Evolutionary conservation across 2,888 invertebrate species (phyloP).

Genomic region (Ectobius pallidus): DNA sequence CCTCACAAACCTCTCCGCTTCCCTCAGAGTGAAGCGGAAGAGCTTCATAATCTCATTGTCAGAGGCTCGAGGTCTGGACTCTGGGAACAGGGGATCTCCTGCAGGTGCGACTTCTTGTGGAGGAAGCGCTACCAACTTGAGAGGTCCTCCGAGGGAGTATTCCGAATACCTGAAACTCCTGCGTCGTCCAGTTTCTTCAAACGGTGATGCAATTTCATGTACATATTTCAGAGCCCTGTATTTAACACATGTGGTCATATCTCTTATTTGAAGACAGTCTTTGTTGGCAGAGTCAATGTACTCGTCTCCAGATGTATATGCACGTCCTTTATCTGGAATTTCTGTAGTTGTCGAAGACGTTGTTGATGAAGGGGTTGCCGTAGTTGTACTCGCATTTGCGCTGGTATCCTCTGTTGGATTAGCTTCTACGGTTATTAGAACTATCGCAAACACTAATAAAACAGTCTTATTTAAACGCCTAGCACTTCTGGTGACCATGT

Average conservation of each 20-base stretch:
- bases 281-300: neutral
- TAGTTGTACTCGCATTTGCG: neutral
- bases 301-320: neutral
- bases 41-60: neutral
- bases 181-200: neutral
- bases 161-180: neutral
- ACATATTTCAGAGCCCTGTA: neutral
- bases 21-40: neutral
- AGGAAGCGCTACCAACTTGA: neutral
- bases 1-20: neutral
- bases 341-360: neutral
- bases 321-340: no score
- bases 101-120: neutral
- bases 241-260: neutral
- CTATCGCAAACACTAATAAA: neutral
- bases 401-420: no score
- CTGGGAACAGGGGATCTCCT: neutral
- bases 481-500: no score
- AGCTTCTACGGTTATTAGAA: neutral
- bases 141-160: neutral
- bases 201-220: neutral
- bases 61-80: neutral
- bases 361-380: neutral
- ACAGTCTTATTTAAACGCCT: no score
- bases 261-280: neutral